phyloP scores from a whole-genome alignment of 2,797 vertebrate species.

The Atherinosoma microstoma region DNA sequence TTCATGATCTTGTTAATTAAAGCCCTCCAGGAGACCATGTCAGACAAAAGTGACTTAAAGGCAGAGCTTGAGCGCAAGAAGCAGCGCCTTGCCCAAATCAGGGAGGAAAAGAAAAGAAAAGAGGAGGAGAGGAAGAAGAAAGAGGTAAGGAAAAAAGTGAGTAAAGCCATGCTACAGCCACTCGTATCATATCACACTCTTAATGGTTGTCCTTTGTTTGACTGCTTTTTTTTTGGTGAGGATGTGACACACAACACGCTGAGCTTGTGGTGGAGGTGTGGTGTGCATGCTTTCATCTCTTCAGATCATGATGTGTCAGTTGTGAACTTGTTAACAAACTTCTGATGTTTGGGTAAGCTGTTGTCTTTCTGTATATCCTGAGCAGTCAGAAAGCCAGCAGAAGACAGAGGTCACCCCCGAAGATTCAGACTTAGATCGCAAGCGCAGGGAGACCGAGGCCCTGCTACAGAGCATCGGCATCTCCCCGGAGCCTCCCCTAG shows the following conservation, averaged over 20 bases:
- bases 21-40: slow-evolving; percentile 85
- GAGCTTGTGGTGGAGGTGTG: slow-evolving; percentile 50
- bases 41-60: slow-evolving; percentile 99
- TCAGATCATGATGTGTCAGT: background rate
- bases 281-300: background rate
- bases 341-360: background rate
- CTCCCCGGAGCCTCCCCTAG: slow-evolving; percentile 92
- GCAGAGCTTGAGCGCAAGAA: slow-evolving; percentile 99
- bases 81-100: slow-evolving; percentile 97
- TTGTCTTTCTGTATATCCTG: slow-evolving; percentile 30
- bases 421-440: slow-evolving; percentile 96
- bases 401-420: slow-evolving; percentile 85
- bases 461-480: slow-evolving; percentile 98
- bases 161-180: slow-evolving; percentile 35
- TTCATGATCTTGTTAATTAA: slow-evolving; percentile 35
- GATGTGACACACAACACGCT: slow-evolving; percentile 38
- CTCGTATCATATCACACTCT: slow-evolving; percentile 25
- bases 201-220: slow-evolving; percentile 42
- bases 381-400: slow-evolving; percentile 82
- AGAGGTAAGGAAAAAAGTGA: slow-evolving; percentile 89
- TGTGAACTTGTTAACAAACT: background rate
- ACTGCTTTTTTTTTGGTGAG: slow-evolving; percentile 44
- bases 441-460: slow-evolving; percentile 96
- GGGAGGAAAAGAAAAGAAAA: slow-evolving; percentile 98
- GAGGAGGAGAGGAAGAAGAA: slow-evolving; percentile 99